phyloP scores from a whole-genome alignment of 37 sponge, comb jelly and placozoan genomes.

The Lycopodina hypogea region DNA sequence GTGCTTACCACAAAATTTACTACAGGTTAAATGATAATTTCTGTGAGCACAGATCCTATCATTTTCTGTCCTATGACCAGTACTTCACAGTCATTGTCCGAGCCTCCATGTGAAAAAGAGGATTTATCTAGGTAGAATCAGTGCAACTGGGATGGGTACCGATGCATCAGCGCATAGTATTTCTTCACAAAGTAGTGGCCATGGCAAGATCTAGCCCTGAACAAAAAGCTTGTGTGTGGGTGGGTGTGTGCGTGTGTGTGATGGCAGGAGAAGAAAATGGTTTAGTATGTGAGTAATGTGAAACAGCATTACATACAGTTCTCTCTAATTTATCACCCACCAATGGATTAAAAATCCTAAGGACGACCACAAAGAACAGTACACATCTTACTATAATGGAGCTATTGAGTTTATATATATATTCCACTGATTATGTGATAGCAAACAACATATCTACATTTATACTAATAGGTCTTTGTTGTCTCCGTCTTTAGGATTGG shows the following conservation, averaged over 20 bases:
- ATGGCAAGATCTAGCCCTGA: constrained; percentile 20
- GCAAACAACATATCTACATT: too few species aligned
- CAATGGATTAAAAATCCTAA: neutral
- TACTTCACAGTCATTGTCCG: constrained; percentile 71
- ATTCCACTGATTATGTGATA: too few species aligned
- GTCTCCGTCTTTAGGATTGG: too few species aligned
- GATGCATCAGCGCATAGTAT: constrained; percentile 94
- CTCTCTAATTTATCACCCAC: neutral
- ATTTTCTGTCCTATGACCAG: constrained; percentile 91
- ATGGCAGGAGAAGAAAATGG: neutral
- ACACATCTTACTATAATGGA: too few species aligned
- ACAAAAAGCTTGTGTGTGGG: too few species aligned
- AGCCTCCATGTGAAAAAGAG: constrained; percentile 82
- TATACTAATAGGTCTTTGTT: too few species aligned
- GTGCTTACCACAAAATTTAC: too few species aligned
- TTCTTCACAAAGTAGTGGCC: constrained; percentile 91
- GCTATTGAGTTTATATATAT: too few species aligned
- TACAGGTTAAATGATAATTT: too few species aligned
- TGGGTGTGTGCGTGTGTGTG: neutral
- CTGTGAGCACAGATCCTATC: too few species aligned
- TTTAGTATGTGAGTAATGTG: constrained; percentile 4
- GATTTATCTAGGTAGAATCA: constrained; percentile 95
- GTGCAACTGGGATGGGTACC: constrained; percentile 85
- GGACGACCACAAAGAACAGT: too few species aligned
- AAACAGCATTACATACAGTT: neutral